Base-by-base conservation (phyloP, 53 echinoderm and acorn worm species). In the Actinopyga echinites region DNA sequence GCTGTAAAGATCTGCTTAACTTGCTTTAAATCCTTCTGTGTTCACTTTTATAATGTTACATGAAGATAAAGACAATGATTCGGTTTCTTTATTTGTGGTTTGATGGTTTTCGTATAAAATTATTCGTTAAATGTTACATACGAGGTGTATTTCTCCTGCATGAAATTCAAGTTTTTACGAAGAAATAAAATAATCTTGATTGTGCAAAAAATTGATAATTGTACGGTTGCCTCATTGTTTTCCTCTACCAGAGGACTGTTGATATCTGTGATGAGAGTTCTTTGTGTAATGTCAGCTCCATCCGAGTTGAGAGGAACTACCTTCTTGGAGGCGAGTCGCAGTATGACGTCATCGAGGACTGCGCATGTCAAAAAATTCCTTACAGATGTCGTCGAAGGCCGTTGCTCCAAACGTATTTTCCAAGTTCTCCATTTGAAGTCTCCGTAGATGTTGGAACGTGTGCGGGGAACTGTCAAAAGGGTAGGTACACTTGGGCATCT, bases 341-440 rank as follows among this genome's bases (percentile, higher is more conserved):
- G 9, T 71, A 45, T 71, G 71, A 71, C 21, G 34, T 71, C 71
- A 24, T 71, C 11, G 42, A 71, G 24, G 28, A 42, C 22, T 71
- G 71, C 28, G 36, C 19, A 40, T 71, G 71, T 71, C 71, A 11
- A 11, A 71, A 71, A 36, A 21, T 71, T 5, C 40, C 42, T 25
- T n/a, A 71, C 23, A n/a, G 25, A 2, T 71, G 71, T 33, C 22
- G 42, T 13, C 40, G 42, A 23, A 42, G 38, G 8, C 34, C 71
- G 17, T 44, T 71, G 32, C 15, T 32, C 20, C 20, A 71, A 23
- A 71, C 71, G 8, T 71, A 21, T 25, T 71, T 71, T 34, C 71
- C 71, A 12, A 71, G 44, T 33, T 71, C 71, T 17, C 71, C 71
- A 21, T 71, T 71, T 71, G 71, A 71, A 34, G 71, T 71, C n/a